These are phyloP conservation scores for Apotomis turbidana DNA, from an alignment of 2,888 invertebrate genomes.

Conservation along the genomic window DNA sequence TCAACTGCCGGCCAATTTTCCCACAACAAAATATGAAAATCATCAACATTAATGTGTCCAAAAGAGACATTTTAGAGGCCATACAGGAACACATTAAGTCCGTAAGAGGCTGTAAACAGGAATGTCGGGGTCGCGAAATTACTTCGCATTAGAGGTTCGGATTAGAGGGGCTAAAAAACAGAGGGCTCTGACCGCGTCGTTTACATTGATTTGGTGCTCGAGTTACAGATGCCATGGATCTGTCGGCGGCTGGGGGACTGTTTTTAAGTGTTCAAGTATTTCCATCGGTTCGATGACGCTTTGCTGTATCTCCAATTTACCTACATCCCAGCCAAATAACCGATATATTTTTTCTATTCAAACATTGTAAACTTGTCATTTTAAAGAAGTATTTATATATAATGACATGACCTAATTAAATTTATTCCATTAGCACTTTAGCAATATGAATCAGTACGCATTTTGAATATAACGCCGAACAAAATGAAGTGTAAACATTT, in stretches of 20 bases:
- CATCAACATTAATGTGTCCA: conserved; percentile 28
- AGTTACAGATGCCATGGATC: conserved; percentile 37
- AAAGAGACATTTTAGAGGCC: conserved; percentile 48
- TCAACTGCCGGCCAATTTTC: conserved; percentile 3
- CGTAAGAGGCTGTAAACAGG: conserved; percentile 63
- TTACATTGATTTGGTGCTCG: conserved; percentile 52
- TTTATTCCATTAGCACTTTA: too few relatives aligned
- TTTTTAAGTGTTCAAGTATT: conserved; percentile 14
- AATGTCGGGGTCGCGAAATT: conserved; percentile 74
- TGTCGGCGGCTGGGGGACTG: conserved; percentile 5
- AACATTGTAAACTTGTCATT: too few relatives aligned
- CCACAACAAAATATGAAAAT: conserved; percentile 33
- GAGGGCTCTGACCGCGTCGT: conserved; percentile 65
- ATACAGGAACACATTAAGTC: conserved; percentile 63
- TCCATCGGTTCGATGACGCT: too few relatives aligned
- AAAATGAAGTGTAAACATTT: too few relatives aligned
- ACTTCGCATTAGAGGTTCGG: conserved; percentile 76
- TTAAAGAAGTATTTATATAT: too few relatives aligned
- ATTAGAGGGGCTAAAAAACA: conserved; percentile 79
- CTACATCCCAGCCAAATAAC: too few relatives aligned
- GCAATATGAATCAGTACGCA: too few relatives aligned
- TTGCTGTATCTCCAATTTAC: too few relatives aligned
- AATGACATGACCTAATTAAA: too few relatives aligned
- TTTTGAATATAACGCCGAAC: too few relatives aligned
- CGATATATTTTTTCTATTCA: too few relatives aligned